Percentiles rank a stretch among this genome's conserved stretches.
phyloP scores from a whole-genome alignment of 2,113 vertebrate species.

The Dinomys branickii region DNA sequence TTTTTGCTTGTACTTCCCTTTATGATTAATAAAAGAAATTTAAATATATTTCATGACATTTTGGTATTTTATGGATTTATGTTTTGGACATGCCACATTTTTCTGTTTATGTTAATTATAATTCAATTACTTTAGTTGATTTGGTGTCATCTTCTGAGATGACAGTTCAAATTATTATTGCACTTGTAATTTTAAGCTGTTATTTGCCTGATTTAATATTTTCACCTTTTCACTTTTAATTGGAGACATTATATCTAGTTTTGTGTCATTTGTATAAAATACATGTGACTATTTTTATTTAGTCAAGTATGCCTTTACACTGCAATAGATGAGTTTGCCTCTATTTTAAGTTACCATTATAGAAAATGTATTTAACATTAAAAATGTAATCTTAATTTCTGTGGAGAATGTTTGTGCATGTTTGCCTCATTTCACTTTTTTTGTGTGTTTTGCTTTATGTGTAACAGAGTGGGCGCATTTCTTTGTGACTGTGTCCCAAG shows the following conservation, averaged over 20 bases:
- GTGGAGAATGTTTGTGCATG: background rate
- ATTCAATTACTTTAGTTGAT: background rate
- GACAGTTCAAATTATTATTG: background rate
- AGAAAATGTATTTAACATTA: background rate
- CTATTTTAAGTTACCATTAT: background rate
- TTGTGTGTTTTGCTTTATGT: background rate
- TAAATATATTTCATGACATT: background rate
- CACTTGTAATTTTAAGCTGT: background rate
- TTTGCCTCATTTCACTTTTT: background rate
- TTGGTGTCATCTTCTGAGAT: background rate
- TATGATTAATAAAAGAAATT: background rate
- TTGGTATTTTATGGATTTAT: background rate
- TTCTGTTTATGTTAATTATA: background rate
- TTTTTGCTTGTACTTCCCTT: background rate
- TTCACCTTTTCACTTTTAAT: background rate
- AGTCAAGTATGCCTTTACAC: background rate
- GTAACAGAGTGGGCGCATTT: background rate
- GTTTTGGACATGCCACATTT: background rate
- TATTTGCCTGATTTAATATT: background rate
- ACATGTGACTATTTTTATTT: background rate
- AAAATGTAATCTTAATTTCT: background rate
- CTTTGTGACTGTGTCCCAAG: background rate
- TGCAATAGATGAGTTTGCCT: background rate
- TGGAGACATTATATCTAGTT: background rate
- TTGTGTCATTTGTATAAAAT: background rate